Conservation (phyloP, 2,797 vertebrate species). For the Ceyx erithaca region DNA sequence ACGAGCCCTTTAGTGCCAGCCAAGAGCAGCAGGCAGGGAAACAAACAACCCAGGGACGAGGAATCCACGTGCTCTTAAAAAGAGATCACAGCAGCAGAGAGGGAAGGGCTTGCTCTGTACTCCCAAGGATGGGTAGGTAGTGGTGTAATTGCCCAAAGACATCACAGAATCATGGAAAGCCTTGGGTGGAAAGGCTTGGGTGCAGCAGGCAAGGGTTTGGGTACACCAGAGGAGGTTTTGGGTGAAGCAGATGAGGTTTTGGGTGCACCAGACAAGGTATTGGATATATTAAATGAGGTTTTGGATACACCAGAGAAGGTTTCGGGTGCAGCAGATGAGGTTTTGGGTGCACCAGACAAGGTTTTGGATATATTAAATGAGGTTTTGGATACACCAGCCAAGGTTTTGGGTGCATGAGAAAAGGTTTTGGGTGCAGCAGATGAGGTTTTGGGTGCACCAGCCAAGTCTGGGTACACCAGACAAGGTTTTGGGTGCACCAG, state of each 20-base stretch:
- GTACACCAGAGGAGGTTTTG: not conserved
- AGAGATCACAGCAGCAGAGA: not conserved
- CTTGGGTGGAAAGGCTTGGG: not conserved
- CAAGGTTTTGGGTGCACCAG: not conserved
- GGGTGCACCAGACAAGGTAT: not conserved
- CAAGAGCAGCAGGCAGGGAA: not conserved
- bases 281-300: too few relatives aligned
- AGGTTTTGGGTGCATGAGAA: not conserved
- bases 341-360: not conserved
- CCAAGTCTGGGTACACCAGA: rapidly evolving
- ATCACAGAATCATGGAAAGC: not conserved
- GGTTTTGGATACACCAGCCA: not conserved
- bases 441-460: not conserved
- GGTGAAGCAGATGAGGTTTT: not conserved
- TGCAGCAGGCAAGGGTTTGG: not conserved
- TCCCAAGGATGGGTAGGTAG: rapidly evolving
- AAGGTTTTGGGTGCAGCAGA: not conserved
- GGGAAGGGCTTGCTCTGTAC: not conserved
- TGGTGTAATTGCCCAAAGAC: not conserved
- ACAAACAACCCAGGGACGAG: not conserved
- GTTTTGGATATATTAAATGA: not conserved
- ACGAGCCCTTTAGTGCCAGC: not conserved
- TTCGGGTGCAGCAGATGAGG: not conserved
- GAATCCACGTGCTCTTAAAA: not conserved
- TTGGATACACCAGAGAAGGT: not conserved